Evolutionary conservation across 2,888 invertebrate species (phyloP).

Genomic region (Spilarctia lutea): DNA sequence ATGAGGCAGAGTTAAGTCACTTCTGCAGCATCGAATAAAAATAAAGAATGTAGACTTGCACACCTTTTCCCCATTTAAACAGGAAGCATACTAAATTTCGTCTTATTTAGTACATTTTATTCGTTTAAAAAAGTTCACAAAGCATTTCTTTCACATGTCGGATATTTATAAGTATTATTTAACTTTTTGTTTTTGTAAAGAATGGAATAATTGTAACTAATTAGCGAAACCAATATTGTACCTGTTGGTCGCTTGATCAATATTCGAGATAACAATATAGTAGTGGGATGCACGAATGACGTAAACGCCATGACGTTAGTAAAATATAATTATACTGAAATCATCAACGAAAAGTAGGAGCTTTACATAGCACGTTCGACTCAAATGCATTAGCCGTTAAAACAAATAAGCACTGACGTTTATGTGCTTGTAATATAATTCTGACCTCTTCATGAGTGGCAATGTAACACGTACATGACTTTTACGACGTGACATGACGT

Average conservation of each 20-base stretch:
- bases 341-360: neutral
- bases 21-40: too few relatives aligned
- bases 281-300: neutral
- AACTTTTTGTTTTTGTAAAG: neutral
- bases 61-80: too few relatives aligned
- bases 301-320: neutral
- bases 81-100: too few relatives aligned
- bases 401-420: neutral
- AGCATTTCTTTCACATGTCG: too few relatives aligned
- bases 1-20: too few relatives aligned
- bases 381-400: neutral
- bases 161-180: too few relatives aligned
- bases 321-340: neutral
- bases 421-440: conserved; percentile 8
- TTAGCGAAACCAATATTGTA: neutral
- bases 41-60: too few relatives aligned
- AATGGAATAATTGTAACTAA: neutral
- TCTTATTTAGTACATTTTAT: too few relatives aligned
- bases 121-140: too few relatives aligned
- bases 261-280: neutral
- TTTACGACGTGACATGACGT: neutral
- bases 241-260: neutral
- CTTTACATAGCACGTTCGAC: conserved; percentile 1
- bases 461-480: neutral
- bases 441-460: neutral